Evolutionary conservation across 2,113 vertebrate species (phyloP).

Genomic region (Pachyramphus minor): DNA sequence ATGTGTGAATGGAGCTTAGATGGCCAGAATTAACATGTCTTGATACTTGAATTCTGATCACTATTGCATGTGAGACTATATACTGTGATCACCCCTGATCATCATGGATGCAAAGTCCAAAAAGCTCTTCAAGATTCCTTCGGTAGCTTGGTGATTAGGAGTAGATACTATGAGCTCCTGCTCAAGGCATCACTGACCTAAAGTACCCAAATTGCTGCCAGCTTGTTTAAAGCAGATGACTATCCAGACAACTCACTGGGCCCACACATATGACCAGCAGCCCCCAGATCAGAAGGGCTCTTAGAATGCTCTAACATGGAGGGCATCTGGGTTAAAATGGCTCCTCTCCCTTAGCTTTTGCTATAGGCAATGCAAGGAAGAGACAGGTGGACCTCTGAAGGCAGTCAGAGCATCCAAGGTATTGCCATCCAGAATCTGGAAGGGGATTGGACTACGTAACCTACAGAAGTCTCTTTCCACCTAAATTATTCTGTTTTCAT

Average conservation of each 20-base stretch:
- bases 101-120: neutral
- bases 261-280: neutral
- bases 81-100: neutral
- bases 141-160: neutral
- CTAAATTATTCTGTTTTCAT: neutral
- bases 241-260: neutral
- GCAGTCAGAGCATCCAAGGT: neutral
- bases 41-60: neutral
- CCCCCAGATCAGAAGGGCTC: neutral
- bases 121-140: neutral
- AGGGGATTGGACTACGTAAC: neutral
- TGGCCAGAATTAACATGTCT: neutral
- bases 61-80: neutral
- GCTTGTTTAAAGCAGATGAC: neutral
- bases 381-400: neutral
- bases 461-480: neutral
- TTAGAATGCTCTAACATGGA: neutral
- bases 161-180: neutral
- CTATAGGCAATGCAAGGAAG: neutral
- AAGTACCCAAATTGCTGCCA: neutral
- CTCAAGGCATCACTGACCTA: neutral
- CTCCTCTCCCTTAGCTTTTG: neutral
- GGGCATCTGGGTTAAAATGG: neutral
- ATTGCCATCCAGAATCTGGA: neutral
- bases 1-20: accelerated